Conservation (phyloP, 2,797 vertebrate species). For the Eremophila alpestris region DNA sequence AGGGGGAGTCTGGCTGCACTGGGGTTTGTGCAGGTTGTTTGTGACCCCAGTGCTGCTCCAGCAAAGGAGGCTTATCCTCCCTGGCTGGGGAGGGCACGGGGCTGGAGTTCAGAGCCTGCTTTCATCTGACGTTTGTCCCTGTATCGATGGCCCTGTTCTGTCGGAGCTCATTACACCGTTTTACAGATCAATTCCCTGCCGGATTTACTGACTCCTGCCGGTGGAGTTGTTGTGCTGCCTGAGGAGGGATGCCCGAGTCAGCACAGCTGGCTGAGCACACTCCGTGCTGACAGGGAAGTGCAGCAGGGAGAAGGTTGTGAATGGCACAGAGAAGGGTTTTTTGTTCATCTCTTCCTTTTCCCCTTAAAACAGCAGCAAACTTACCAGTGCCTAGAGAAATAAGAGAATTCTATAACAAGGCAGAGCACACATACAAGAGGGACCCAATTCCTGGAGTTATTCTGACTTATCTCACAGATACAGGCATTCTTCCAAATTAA, state of each 20-base stretch:
- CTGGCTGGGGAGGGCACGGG: neutral
- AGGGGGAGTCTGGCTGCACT: neutral
- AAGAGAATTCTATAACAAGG: neutral
- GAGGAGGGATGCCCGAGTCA: neutral
- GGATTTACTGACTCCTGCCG: slow-evolving; percentile 10
- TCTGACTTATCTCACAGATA: neutral
- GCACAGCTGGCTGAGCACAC: neutral
- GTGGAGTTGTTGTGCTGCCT: neutral
- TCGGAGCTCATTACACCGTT: slow-evolving; percentile 9
- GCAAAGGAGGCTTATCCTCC: neutral
- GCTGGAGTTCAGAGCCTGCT: neutral
- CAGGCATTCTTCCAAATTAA: neutral
- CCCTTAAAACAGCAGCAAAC: neutral
- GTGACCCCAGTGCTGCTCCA: neutral
- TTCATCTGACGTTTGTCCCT: neutral
- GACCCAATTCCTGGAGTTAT: neutral
- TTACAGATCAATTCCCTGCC: slow-evolving; percentile 30
- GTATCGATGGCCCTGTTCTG: slow-evolving; percentile 10
- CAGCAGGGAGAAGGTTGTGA: neutral
- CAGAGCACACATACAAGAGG: neutral
- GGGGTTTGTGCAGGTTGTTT: neutral
- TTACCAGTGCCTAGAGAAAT: neutral
- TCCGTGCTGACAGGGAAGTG: neutral
- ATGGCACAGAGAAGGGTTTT: neutral
- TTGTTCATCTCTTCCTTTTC: neutral